Conservation (phyloP, 2,888 invertebrate genomes). For the Nasonovia ribisnigri region DNA sequence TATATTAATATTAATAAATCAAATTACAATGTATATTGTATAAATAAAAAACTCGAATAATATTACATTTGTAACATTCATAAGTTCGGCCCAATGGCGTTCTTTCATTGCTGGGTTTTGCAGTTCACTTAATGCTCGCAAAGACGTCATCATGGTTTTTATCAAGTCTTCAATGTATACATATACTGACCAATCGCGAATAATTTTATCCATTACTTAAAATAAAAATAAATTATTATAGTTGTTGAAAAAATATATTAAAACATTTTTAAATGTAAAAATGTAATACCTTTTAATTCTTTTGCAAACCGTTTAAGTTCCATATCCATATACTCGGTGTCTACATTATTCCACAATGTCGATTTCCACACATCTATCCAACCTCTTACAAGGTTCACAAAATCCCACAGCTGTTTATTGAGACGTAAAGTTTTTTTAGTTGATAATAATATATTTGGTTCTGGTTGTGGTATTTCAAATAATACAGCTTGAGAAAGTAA, state of each 20-base stretch:
- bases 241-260: neutral
- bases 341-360: conserved; percentile 93
- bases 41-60: conserved; percentile 6
- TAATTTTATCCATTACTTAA: conserved; percentile 76
- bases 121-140: conserved; percentile 91
- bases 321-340: conserved; percentile 94
- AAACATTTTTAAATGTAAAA: neutral
- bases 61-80: conserved; percentile 89
- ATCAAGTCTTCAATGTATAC: conserved; percentile 83
- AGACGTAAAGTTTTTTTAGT: conserved; percentile 83
- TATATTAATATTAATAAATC: neutral
- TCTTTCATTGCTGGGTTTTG: conserved; percentile 95
- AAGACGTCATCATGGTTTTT: conserved; percentile 92
- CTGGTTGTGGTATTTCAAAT: conserved; percentile 89
- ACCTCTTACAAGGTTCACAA: conserved; percentile 82
- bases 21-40: neutral
- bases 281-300: conserved; percentile 78
- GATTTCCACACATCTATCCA: conserved; percentile 93
- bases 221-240: conserved; percentile 57
- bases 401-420: conserved; percentile 90
- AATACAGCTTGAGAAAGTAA: conserved; percentile 82
- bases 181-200: conserved; percentile 82
- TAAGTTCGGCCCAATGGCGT: conserved; percentile 93
- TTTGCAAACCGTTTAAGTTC: conserved; percentile 94
- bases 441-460: conserved; percentile 81